Percentiles rank a stretch among this genome's conserved stretches.
phyloP scores from a whole-genome alignment of 2,888 invertebrate genomes.

The Peribatodes rhomboidaria region DNA sequence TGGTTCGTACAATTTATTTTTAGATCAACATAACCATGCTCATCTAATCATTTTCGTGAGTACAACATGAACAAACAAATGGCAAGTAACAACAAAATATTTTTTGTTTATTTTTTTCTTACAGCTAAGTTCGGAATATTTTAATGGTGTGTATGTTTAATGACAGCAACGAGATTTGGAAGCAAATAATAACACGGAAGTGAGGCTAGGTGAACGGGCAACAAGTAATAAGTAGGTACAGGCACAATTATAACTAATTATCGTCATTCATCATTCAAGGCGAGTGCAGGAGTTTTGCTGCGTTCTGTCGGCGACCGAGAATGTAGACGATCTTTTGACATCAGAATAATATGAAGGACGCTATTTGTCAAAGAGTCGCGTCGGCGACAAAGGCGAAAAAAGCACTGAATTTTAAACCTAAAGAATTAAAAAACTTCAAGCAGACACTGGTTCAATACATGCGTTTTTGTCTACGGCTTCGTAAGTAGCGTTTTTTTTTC shows the following conservation, averaged over 20 bases:
- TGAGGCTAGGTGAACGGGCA: constrained; percentile 17
- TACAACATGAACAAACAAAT: neutral
- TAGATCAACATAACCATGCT: neutral
- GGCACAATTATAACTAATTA: constrained; percentile 19
- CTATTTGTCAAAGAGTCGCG: too few relatives aligned
- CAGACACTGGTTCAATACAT: too few relatives aligned
- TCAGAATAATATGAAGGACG: too few relatives aligned
- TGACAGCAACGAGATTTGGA: constrained; percentile 20
- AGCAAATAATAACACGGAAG: constrained; percentile 28
- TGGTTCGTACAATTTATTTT: neutral
- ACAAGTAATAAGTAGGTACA: constrained; percentile 25
- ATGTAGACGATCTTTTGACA: neutral
- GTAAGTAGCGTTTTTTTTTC: too few relatives aligned
- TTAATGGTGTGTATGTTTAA: constrained; percentile 18
- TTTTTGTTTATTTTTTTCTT: constrained; percentile 14
- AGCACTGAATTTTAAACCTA: too few relatives aligned
- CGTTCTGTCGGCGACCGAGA: neutral
- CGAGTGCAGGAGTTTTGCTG: constrained; percentile 9
- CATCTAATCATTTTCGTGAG: neutral
- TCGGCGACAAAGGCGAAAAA: too few relatives aligned
- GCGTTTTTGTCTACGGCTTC: too few relatives aligned
- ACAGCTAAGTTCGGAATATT: constrained; percentile 21
- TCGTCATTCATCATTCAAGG: constrained; percentile 25
- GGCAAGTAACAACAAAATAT: neutral
- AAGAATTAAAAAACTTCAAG: too few relatives aligned